Evolutionary conservation across 2,113 vertebrate genomes (phyloP), one percentile per base, ranked within the genome.

Genomic region (Gulo gulo): DNA sequence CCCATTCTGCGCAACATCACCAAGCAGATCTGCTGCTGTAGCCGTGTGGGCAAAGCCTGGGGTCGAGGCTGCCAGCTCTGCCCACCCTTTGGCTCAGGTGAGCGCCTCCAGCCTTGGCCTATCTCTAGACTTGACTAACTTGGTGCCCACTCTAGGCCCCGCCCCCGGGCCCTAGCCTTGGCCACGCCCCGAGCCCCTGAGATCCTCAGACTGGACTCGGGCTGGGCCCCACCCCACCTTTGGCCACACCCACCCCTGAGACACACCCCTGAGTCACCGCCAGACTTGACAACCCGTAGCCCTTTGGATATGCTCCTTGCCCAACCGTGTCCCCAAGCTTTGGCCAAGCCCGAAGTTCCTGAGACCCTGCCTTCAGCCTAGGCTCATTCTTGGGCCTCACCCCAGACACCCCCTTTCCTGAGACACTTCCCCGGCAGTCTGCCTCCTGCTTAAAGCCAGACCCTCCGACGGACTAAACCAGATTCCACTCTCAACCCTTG

Each of bases 11-110:
- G 98, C 93, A 99, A 99, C 98, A 99, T 99, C 98, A 99, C 99
- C 98, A 99, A 99, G 82, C 99, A 99, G 98, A 99, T 99, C 98
- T 99, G 99, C 98, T 99, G 99, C 98, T 99, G 99, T 97, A 99
- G 99, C 97, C 99, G 99, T 0, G 99, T 99, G 9, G 99, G 99
- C 45, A 99, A 99, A 88, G 99, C 99, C 96, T 99, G 99, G 99
- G 99, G 99, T 0, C 95, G 96, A 0, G 71, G 94, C 90, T 99
- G 99, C 82, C 98, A 99, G 92, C 98, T 99, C 9, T 99, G 99
- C 65, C 99, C 99, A 0, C 98, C 99, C 86, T 99, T 99, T 0
- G 99, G 99, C 61, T 99, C 99, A 96, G 99, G 99, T 99, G 96
- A 98, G 96, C 36, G 2, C 61, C 81, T 83, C 14, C 7, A 5